phyloP scores from a whole-genome alignment of 2,113 vertebrate genomes.

The Peromyscus maniculatus region DNA sequence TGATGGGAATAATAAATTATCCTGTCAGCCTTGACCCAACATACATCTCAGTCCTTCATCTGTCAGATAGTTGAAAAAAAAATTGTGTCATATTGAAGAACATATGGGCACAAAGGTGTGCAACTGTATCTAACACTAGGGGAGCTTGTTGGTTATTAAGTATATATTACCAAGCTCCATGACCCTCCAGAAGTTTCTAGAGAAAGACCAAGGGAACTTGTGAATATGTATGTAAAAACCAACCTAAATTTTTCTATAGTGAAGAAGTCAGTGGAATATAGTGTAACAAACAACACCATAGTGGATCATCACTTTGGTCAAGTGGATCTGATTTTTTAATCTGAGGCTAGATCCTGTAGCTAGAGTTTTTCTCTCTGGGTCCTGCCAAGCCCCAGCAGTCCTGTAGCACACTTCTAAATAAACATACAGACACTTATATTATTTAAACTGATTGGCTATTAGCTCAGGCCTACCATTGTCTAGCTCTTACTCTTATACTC shows the following conservation, averaged over 20 bases:
- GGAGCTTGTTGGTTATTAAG: background rate
- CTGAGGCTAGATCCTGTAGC: too few relatives aligned
- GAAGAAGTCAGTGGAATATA: background rate
- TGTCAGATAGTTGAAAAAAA: slow-evolving; percentile 43
- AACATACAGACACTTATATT: too few relatives aligned
- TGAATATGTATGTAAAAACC: slow-evolving; percentile 7
- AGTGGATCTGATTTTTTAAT: background rate
- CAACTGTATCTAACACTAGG: background rate
- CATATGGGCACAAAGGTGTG: background rate
- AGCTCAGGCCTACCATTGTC: too few relatives aligned
- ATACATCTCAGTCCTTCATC: background rate
- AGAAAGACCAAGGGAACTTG: background rate
- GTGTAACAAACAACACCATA: background rate
- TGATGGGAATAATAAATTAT: background rate
- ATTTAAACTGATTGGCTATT: too few relatives aligned
- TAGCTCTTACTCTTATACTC: too few relatives aligned
- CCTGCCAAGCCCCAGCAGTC: too few relatives aligned
- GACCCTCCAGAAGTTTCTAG: background rate
- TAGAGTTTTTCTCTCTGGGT: too few relatives aligned
- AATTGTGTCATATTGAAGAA: background rate
- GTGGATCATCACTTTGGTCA: background rate
- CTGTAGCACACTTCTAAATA: too few relatives aligned
- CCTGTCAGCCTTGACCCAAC: slow-evolving; percentile 21
- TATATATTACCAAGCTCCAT: background rate
- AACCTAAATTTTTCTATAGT: background rate